Evolutionary conservation across 2,797 vertebrate genomes (phyloP).

Genomic region (Parotocinclus haroldoi): DNA sequence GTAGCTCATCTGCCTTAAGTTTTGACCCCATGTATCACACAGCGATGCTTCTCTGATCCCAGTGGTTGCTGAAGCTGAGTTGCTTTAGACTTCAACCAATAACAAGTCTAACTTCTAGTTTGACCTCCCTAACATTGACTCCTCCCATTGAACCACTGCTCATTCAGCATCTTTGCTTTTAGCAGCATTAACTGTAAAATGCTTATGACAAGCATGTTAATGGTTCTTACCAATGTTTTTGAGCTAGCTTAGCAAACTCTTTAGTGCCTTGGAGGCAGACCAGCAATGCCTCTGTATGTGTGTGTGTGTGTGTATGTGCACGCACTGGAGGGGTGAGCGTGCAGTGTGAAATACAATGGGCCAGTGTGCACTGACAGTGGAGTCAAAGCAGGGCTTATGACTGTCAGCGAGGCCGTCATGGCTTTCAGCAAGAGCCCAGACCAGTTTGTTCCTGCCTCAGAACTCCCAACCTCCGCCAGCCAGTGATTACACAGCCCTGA

Average conservation of each 20-base stretch:
- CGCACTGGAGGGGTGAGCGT: not conserved
- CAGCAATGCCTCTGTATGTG: not conserved
- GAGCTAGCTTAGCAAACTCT: constrained; percentile 7
- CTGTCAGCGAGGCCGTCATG: constrained; percentile 45
- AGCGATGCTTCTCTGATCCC: no score
- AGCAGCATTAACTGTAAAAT: no score
- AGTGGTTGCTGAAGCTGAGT: no score
- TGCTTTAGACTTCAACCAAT: no score
- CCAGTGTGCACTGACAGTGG: constrained; percentile 50
- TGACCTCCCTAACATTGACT: no score
- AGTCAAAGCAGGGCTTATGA: constrained; percentile 43
- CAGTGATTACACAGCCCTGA: constrained; percentile 10
- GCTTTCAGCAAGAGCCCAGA: constrained; percentile 38
- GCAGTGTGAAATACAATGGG: constrained; percentile 34
- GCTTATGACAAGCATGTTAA: constrained; percentile 34
- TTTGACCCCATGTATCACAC: no score
- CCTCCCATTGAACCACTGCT: no score
- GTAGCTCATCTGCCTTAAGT: no score
- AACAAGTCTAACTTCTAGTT: no score
- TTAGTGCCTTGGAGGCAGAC: not conserved
- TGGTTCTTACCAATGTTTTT: constrained; percentile 29
- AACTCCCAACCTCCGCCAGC: constrained; percentile 2
- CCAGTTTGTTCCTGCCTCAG: constrained; percentile 26
- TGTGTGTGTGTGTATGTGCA: constrained; percentile 3
- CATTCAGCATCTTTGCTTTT: no score